A percentile compares a stretch with the other conserved stretches of the same genome.
Evolutionary conservation across 2,888 invertebrate genomes (phyloP).

Genomic region (Campopleginae sp.): DNA sequence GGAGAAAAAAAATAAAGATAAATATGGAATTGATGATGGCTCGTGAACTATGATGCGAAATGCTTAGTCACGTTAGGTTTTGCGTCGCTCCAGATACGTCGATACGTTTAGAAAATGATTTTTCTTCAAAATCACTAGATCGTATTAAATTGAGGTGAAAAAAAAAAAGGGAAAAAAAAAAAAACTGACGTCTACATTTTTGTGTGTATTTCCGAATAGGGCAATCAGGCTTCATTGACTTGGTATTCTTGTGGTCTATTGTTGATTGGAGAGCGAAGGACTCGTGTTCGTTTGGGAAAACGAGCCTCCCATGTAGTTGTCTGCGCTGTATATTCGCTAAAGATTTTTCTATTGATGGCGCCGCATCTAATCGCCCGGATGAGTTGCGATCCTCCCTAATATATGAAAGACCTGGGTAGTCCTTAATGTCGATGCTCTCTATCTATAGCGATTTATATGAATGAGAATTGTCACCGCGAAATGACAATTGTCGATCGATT

Average conservation of each 20-base stretch:
- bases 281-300: constrained; percentile 46
- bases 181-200: constrained; percentile 55
- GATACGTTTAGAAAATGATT: constrained; percentile 29
- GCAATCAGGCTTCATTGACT: constrained; percentile 62
- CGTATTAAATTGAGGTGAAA: constrained; percentile 52
- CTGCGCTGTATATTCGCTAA: constrained; percentile 44
- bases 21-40: constrained; percentile 36
- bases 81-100: constrained; percentile 4
- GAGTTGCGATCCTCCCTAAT: constrained; percentile 49
- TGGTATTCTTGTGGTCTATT: constrained; percentile 27
- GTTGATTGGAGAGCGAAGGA: not conserved
- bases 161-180: constrained; percentile 26
- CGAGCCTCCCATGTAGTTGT: not conserved
- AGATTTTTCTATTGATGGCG: constrained; percentile 59
- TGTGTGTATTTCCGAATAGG: constrained; percentile 45
- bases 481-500: constrained; percentile 65
- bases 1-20: not conserved
- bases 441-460: not conserved
- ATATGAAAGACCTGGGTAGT: not conserved
- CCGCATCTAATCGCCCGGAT: constrained; percentile 60
- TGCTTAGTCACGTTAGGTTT: constrained; percentile 22
- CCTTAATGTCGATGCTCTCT: not conserved
- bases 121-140: constrained; percentile 48
- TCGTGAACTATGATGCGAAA: not conserved
- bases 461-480: constrained; percentile 52